Conservation (phyloP, 1,140 invertebrate species). For the Drosophila tani region DNA sequence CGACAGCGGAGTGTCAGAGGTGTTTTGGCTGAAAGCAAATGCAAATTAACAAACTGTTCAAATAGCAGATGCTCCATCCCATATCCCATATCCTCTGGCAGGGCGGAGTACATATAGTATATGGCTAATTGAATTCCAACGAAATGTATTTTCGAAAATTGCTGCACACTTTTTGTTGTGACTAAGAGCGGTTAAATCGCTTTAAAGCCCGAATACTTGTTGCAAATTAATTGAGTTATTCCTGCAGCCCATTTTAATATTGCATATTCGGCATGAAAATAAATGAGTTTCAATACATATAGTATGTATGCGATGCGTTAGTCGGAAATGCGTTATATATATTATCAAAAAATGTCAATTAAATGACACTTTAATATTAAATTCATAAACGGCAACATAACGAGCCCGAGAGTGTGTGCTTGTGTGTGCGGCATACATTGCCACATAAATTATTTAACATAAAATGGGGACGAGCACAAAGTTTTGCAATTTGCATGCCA, state of each 20-base stretch:
- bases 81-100: background rate
- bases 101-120: background rate
- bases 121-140: slow-evolving; percentile 56
- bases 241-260: slow-evolving; percentile 46
- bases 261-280: slow-evolving; percentile 48
- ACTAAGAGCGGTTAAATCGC: slow-evolving; percentile 21
- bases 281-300: slow-evolving; percentile 45
- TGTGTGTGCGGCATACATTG: slow-evolving; percentile 48
- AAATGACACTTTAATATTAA: slow-evolving; percentile 82
- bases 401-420: background rate
- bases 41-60: slow-evolving; percentile 78
- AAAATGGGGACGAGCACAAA: slow-evolving; percentile 66
- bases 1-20: slow-evolving; percentile 30
- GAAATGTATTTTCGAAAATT: slow-evolving; percentile 45
- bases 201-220: slow-evolving; percentile 66
- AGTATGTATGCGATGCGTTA: slow-evolving; percentile 29
- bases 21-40: slow-evolving; percentile 71
- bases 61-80: slow-evolving; percentile 54
- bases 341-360: slow-evolving; percentile 64
- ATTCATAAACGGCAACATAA: slow-evolving; percentile 71
- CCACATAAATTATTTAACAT: slow-evolving; percentile 78
- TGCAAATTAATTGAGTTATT: slow-evolving; percentile 76
- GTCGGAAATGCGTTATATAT: slow-evolving; percentile 34
- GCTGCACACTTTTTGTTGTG: slow-evolving; percentile 18
- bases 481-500: slow-evolving; percentile 74